These are phyloP conservation scores for Neomorphus geoffroyi DNA, from an alignment of 2,797 vertebrate genomes.

Conservation along the genomic window DNA sequence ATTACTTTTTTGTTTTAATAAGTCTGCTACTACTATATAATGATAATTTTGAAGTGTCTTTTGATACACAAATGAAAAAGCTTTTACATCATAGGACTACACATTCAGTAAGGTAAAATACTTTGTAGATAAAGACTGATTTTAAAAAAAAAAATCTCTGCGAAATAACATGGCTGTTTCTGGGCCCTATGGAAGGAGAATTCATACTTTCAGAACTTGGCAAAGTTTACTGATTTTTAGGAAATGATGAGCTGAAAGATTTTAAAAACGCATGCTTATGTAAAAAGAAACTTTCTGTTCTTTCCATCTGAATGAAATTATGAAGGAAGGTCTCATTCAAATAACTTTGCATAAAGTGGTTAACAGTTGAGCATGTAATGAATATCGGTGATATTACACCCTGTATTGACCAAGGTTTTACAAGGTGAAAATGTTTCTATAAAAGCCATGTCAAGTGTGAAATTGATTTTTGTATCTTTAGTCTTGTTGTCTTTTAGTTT, in stretches of 20 bases:
- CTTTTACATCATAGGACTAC: not conserved
- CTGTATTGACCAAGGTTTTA: not conserved
- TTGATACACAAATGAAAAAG: not conserved
- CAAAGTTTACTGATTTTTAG: not conserved
- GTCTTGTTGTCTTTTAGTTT: not conserved
- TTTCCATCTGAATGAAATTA: not conserved
- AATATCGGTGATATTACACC: not conserved
- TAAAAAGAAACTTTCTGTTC: constrained; percentile 27
- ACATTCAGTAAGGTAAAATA: not conserved
- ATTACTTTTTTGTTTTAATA: not conserved
- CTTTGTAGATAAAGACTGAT: not conserved
- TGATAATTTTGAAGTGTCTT: not conserved
- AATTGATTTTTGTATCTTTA: not conserved
- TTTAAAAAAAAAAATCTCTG: not conserved
- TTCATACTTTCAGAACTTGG: not conserved
- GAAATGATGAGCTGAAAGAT: constrained; percentile 49
- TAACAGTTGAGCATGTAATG: not conserved
- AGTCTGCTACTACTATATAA: not conserved
- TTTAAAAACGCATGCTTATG: constrained; percentile 45
- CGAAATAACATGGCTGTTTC: not conserved
- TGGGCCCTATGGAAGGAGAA: not conserved
- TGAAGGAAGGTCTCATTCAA: not conserved
- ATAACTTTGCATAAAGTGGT: not conserved
- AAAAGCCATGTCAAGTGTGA: not conserved
- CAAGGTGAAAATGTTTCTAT: not conserved